Evolutionary conservation across 1,140 invertebrate genomes (phyloP), one percentile per base, ranked within the genome.

Genomic region (Neuroterus valhalla): DNA sequence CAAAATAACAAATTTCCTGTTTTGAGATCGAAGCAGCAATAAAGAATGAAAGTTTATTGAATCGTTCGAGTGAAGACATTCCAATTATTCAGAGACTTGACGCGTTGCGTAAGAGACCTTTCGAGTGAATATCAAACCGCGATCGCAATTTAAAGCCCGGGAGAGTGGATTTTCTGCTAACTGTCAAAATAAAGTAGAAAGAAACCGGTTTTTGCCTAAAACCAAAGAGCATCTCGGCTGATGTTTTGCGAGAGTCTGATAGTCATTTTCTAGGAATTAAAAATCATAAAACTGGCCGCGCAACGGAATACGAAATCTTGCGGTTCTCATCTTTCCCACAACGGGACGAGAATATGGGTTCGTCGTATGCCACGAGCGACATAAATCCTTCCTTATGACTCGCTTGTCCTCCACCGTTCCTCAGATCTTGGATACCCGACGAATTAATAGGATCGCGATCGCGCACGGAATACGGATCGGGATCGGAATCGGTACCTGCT

Each of bases 391-490:
- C 84, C 80, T 83, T 82, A 83, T 76, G 81, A 83, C 81, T 74
- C 72, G 66, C 70, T 78, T 81, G 76, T 78, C 73, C 74, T 46
- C 70, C 76, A 55, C 67, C 67, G 70, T 73, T 71, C 50, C 55
- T 78, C 76, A 75, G 71, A 79, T 82, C 82, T 81, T 77, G 78
- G 76, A 85, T 84, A 81, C 84, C 79, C 77, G 77, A 82, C 71
- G 81, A 85, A 87, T 86, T 86, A 86, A 85, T 85, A 78, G 81
- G 78, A 81, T 79, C 81, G 82, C 83, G 78, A 81, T 79, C 81
- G 82, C 83, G 72, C 71, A 46, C 66, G 77, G 78, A 82, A 82
- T 82, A 85, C 75, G 75, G 71, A 71, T 68, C 75, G 38, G 70
- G 72, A 76, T 70, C 70, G 67, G 73, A 74, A 71, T 71, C 23